Base-by-base conservation (phyloP, 92 coral and sea anemone species). In the Blastomussa wellsi region DNA sequence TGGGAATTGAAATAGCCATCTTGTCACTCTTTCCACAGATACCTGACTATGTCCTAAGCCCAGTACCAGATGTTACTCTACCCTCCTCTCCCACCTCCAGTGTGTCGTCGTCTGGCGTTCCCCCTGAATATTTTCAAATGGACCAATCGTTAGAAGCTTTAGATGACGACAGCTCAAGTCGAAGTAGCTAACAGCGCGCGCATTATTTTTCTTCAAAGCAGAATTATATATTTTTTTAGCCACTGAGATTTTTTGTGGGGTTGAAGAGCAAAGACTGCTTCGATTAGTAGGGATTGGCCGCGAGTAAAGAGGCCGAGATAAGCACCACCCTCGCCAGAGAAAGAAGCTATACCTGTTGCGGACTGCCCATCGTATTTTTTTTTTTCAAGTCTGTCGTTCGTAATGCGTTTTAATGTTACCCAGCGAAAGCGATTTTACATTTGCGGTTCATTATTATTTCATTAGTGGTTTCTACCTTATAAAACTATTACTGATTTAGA, bases 51-150 rank as follows among this genome's bases (percentile, higher is more conserved):
- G 39, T 81, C 29, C 76, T 74, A 28, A 60, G 41, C 66, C 86
- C 90, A 64, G 93, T 90, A 19, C 93, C 93, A 19, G 93, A 90
- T 69, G 93, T 90, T 11, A 86, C 93, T 28, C 82, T 90, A 36
- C 90, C 93, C 41, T 86, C 90, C 75, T 86, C 90, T 28, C 93
- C 93, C 39, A 82, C 90, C 33, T 74, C 81, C 75, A 86, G 83
- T 74, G 80, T 89, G 49, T 83, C 87, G 33, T 83, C 86, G 38
- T 71, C 87, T 53, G 80, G 87, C 11, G 71, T 83, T 13, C 81
- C 74, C 49, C 74, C 74, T 74, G 87, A 83, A 41, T 83, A 83
- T 74, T 83, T 83, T 36, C 80, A 75, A 41, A 60, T 83, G 87
- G 80, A 83, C 81, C 87, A 74, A 62, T 74, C 80, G 7, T 13